These are phyloP conservation scores for Calcarius lapponicus DNA, from an alignment of 2,797 vertebrate genomes.

Conservation along the genomic window DNA sequence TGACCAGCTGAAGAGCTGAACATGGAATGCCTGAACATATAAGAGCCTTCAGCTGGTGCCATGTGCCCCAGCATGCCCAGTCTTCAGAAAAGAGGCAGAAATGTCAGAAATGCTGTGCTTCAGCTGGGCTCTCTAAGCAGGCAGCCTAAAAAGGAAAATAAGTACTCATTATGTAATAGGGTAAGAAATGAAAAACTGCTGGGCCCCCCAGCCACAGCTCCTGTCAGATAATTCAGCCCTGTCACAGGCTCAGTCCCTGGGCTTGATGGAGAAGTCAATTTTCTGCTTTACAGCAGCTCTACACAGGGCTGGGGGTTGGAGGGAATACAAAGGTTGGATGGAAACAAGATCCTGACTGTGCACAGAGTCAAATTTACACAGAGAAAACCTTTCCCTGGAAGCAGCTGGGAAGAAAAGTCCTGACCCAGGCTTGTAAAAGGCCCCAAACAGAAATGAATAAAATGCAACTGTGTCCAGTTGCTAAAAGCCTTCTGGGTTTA, in stretches of 20 bases:
- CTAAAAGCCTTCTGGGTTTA: not conserved
- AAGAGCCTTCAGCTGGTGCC: not conserved
- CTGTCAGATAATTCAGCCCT: not conserved
- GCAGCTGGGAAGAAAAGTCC: not conserved
- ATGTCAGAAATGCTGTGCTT: not conserved
- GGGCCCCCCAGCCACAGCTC: not conserved
- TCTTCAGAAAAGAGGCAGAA: not conserved
- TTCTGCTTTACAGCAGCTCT: not conserved
- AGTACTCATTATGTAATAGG: not conserved
- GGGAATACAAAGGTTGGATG: not conserved
- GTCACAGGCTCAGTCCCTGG: not conserved
- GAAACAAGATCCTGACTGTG: not conserved
- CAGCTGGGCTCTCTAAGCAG: not conserved
- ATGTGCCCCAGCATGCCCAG: rapidly evolving
- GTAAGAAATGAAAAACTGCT: not conserved
- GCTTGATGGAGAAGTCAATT: not conserved
- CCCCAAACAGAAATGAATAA: not conserved
- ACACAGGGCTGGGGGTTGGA: not conserved
- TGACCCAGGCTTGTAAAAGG: not conserved
- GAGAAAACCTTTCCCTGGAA: not conserved
- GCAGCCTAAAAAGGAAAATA: not conserved
- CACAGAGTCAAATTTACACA: not conserved
- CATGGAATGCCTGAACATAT: not conserved
- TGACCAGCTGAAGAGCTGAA: not conserved
- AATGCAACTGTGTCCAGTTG: not conserved